phyloP scores from a whole-genome alignment of 2,797 vertebrate species.

The Adelosebastes latens region DNA sequence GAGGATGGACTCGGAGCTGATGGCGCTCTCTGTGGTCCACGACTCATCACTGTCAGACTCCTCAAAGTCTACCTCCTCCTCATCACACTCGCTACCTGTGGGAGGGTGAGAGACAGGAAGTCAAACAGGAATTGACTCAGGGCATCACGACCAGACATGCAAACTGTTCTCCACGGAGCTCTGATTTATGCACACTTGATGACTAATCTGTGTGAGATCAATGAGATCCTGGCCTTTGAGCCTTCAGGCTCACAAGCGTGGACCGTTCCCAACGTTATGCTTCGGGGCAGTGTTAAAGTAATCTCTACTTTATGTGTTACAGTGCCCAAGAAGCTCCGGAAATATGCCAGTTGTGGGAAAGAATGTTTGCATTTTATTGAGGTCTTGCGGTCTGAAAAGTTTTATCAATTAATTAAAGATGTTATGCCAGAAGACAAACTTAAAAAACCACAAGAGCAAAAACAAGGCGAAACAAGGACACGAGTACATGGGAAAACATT shows the following conservation, averaged over 20 bases:
- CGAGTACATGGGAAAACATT: slow-evolving; percentile 44
- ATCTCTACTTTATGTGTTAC: slow-evolving; percentile 15
- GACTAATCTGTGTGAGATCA: slow-evolving; percentile 10
- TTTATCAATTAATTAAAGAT: slow-evolving; percentile 49
- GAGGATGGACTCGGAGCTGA: slow-evolving; percentile 98
- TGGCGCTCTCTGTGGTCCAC: slow-evolving; percentile 99
- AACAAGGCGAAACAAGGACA: slow-evolving; percentile 28
- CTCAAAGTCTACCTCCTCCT: slow-evolving; percentile 97
- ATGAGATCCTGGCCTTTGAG: slow-evolving; percentile 8
- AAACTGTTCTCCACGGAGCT: neutral
- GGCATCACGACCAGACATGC: neutral
- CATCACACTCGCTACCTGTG: slow-evolving; percentile 97
- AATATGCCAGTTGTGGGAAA: slow-evolving; percentile 68
- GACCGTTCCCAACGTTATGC: slow-evolving; percentile 26
- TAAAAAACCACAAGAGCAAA: slow-evolving; percentile 51
- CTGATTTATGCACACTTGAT: slow-evolving; percentile 6
- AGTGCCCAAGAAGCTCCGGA: slow-evolving; percentile 5
- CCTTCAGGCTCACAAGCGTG: slow-evolving; percentile 7
- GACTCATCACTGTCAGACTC: slow-evolving; percentile 99
- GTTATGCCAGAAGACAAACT: slow-evolving; percentile 12
- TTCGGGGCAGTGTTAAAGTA: slow-evolving; percentile 45
- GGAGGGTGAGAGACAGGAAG: neutral
- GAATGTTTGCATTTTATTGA: slow-evolving; percentile 52
- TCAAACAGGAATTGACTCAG: neutral
- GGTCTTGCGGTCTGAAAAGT: slow-evolving; percentile 54